phyloP scores from a whole-genome alignment of 1,140 invertebrate species.

The Teleopsis dalmanni region DNA sequence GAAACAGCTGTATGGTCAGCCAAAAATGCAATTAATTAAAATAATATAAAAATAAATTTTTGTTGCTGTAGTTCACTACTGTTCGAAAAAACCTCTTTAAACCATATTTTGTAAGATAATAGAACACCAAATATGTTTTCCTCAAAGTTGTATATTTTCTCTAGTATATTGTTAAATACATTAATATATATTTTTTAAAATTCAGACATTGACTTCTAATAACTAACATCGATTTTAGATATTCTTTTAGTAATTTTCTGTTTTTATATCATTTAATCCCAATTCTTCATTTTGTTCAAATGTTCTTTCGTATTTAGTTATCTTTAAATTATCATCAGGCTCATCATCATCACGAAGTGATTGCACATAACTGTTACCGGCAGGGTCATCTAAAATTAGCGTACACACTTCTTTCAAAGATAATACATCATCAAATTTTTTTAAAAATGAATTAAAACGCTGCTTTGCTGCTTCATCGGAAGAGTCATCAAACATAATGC shows the following conservation, averaged over 20 bases:
- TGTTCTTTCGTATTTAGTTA: constrained; percentile 73
- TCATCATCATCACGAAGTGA: constrained; percentile 65
- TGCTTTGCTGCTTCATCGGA: constrained; percentile 49
- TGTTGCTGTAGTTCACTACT: too few species aligned
- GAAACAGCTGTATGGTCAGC: too few species aligned
- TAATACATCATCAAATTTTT: constrained; percentile 63
- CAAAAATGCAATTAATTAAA: too few species aligned
- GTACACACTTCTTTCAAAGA: constrained; percentile 58
- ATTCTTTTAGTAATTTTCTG: constrained; percentile 52
- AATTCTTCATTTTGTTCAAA: constrained; percentile 93
- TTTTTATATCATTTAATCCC: constrained; percentile 95
- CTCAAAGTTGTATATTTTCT: too few species aligned
- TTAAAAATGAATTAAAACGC: constrained; percentile 51
- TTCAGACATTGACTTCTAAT: not conserved
- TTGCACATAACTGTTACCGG: constrained; percentile 95
- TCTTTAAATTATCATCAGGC: constrained; percentile 62
- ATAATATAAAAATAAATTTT: too few species aligned
- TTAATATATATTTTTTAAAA: too few species aligned
- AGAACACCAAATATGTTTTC: too few species aligned
- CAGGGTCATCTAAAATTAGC: constrained; percentile 87
- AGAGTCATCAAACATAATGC: constrained; percentile 71
- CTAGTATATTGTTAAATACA: too few species aligned
- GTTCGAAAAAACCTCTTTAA: too few species aligned
- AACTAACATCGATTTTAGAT: not conserved
- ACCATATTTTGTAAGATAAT: too few species aligned